phyloP scores from a whole-genome alignment of 2,888 invertebrate genomes.

The Lumbricus terrestris region DNA sequence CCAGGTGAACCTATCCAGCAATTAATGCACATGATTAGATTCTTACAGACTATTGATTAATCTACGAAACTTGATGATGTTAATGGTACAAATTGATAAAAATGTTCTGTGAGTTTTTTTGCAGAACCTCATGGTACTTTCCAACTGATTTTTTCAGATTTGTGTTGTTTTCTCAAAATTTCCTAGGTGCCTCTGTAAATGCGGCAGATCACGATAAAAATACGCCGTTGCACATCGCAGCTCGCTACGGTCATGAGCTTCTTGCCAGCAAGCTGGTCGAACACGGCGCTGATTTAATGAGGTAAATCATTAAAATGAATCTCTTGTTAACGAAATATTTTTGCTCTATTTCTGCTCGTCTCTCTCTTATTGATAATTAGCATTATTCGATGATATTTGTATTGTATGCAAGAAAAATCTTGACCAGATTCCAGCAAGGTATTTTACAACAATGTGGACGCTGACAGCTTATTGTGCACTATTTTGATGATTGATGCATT shows the following conservation, averaged over 20 bases:
- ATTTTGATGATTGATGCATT: too few relatives aligned
- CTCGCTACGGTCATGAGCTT: slow-evolving; percentile 67
- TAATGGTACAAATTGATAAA: background rate
- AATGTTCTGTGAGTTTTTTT: background rate
- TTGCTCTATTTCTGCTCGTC: background rate
- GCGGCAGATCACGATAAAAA: slow-evolving; percentile 66
- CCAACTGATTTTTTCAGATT: background rate
- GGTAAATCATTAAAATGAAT: slow-evolving; percentile 43
- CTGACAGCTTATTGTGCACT: too few relatives aligned
- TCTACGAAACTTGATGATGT: background rate
- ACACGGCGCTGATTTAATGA: slow-evolving; percentile 62
- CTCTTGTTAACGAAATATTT: background rate
- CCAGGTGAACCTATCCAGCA: background rate
- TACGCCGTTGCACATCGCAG: slow-evolving; percentile 68
- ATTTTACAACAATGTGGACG: background rate
- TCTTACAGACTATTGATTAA: background rate
- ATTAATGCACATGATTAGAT: background rate
- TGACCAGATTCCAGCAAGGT: background rate
- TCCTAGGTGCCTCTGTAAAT: slow-evolving; percentile 63
- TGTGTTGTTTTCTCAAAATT: background rate
- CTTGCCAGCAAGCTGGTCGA: slow-evolving; percentile 63
- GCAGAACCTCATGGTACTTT: background rate
- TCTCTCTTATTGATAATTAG: background rate
- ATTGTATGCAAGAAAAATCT: background rate
- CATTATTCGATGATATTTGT: background rate